These are phyloP conservation scores for Scolopax mira DNA, from an alignment of 2,113 vertebrate genomes.

Conservation along the genomic window DNA sequence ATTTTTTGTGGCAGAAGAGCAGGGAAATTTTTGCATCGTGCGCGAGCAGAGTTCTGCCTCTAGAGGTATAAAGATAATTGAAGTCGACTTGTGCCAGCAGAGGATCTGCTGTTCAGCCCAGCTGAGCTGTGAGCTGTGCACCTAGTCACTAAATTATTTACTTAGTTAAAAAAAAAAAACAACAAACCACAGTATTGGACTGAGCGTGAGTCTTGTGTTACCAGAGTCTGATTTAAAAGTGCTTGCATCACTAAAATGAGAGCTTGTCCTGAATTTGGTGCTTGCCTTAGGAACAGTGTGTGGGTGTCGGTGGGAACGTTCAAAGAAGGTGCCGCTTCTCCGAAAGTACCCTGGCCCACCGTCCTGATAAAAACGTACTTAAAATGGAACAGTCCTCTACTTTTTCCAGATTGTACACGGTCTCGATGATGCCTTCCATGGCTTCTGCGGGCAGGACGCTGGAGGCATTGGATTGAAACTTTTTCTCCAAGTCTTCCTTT, in stretches of 20 bases:
- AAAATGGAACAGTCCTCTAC: conserved; percentile 76
- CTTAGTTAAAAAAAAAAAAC: background rate
- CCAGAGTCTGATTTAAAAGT: background rate
- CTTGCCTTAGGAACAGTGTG: background rate
- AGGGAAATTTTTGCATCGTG: fast-evolving
- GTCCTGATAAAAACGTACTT: conserved; percentile 73
- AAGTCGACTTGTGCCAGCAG: background rate
- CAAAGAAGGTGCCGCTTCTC: background rate
- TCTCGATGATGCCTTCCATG: conserved; percentile 75
- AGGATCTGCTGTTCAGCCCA: background rate
- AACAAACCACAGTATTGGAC: background rate
- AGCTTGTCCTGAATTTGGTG: background rate
- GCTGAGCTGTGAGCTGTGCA: background rate
- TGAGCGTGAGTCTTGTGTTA: background rate
- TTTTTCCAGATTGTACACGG: conserved; percentile 78
- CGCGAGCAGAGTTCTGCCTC: background rate
- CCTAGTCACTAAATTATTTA: background rate
- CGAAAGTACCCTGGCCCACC: background rate
- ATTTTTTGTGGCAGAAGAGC: background rate
- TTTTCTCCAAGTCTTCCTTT: conserved; percentile 80
- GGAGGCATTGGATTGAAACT: conserved; percentile 82
- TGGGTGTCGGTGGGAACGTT: background rate
- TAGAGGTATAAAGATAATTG: background rate
- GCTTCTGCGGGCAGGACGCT: conserved; percentile 66
- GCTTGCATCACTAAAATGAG: background rate